Conservation (phyloP, 2,113 vertebrate species). For the Xerus inauris region DNA sequence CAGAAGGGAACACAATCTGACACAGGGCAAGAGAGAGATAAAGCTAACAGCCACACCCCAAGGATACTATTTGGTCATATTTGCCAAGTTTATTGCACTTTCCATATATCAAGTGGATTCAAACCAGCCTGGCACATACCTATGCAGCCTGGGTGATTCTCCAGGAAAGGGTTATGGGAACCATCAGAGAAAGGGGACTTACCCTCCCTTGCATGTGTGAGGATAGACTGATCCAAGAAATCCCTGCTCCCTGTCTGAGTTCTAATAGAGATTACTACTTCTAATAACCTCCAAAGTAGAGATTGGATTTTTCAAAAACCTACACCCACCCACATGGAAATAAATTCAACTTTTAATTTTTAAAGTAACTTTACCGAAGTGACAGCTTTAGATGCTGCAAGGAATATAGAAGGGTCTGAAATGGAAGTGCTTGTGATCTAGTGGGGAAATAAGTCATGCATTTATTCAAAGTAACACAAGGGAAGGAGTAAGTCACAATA, state of each 20-base stretch:
- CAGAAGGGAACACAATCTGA: not conserved
- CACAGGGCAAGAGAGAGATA: not conserved
- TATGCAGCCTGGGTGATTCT: not conserved
- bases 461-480: not conserved
- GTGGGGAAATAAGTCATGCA: not conserved
- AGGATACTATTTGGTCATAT: not conserved
- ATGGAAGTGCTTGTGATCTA: not conserved
- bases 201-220: not conserved
- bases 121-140: not conserved
- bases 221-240: not conserved
- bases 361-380: not conserved
- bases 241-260: not conserved
- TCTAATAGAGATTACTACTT: not conserved
- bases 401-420: not conserved
- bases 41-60: not conserved
- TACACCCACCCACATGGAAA: not conserved
- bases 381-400: not conserved
- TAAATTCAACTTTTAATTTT: conserved; percentile 3
- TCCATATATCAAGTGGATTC: not conserved
- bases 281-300: not conserved
- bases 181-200: not conserved
- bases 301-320: not conserved
- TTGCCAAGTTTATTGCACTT: not conserved
- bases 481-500: not conserved
- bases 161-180: not conserved